These are phyloP conservation scores for Vimba vimba DNA, from an alignment of 2,113 vertebrate species.

Conservation along the genomic window DNA sequence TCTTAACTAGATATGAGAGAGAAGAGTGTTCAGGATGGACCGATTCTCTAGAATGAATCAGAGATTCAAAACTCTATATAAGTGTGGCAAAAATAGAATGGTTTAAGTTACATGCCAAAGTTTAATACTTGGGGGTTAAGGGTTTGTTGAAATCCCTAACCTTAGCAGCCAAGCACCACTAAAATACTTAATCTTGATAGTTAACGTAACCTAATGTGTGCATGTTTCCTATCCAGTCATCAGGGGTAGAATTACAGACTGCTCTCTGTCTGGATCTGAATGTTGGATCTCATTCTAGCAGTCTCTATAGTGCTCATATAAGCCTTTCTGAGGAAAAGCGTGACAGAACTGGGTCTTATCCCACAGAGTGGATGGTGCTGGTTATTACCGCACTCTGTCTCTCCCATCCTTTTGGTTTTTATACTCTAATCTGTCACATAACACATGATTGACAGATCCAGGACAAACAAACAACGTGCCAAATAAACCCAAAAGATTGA, in stretches of 20 bases:
- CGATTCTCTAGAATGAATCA: neutral
- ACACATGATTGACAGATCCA: constrained; percentile 59
- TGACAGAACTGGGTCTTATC: constrained; percentile 74
- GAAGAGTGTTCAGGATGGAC: neutral
- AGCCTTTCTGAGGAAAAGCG: constrained; percentile 48
- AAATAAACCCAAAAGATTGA: constrained; percentile 54
- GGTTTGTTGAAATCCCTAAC: neutral
- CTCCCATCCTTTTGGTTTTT: constrained; percentile 40
- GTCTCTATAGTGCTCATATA: constrained; percentile 51
- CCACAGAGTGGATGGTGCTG: constrained; percentile 54
- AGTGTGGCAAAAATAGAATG: neutral
- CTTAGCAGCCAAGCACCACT: no score
- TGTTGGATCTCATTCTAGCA: constrained; percentile 28
- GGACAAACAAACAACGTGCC: constrained; percentile 47
- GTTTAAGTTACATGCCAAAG: neutral
- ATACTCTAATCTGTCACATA: constrained; percentile 55
- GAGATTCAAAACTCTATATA: neutral
- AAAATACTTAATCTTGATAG: neutral
- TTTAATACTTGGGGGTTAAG: neutral
- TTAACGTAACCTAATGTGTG: neutral
- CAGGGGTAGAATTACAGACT: constrained; percentile 10
- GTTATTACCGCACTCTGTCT: constrained; percentile 49
- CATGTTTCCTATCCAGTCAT: neutral
- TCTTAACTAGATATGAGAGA: neutral
- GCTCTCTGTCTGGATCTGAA: constrained; percentile 24